These are phyloP conservation scores for Dryas iulia DNA, from an alignment of 1,140 invertebrate genomes.

Conservation along the genomic window DNA sequence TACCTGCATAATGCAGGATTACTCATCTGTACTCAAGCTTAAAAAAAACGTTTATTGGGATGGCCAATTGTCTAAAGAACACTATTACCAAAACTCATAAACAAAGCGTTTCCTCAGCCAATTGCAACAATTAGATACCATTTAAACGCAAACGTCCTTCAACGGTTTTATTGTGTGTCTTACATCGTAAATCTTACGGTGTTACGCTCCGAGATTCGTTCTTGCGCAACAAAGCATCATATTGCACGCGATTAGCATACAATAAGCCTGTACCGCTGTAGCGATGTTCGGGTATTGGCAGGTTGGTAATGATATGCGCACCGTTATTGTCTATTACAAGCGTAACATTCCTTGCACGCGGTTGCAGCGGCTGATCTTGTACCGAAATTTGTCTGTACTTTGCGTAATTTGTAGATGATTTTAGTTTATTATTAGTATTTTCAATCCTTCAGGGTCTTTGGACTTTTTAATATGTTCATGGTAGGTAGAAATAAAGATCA, in stretches of 20 bases:
- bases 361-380: background rate
- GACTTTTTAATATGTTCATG: too few relatives aligned
- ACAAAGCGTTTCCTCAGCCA: slow-evolving; percentile 1
- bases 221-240: slow-evolving; percentile 48
- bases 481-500: too few relatives aligned
- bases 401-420: too few relatives aligned
- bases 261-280: slow-evolving; percentile 43
- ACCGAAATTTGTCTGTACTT: background rate
- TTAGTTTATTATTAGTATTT: too few relatives aligned
- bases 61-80: background rate
- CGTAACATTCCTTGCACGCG: slow-evolving; percentile 17
- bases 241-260: slow-evolving; percentile 59
- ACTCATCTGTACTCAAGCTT: too few relatives aligned
- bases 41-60: background rate
- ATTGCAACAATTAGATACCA: slow-evolving; percentile 12
- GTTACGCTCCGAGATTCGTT: slow-evolving; percentile 40
- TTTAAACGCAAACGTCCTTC: slow-evolving; percentile 17
- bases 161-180: slow-evolving; percentile 20
- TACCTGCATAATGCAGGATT: too few relatives aligned
- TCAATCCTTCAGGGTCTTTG: too few relatives aligned
- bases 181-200: slow-evolving; percentile 38
- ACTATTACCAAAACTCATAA: slow-evolving; percentile 2
- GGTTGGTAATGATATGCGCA: slow-evolving; percentile 22
- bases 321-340: slow-evolving; percentile 20
- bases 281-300: slow-evolving; percentile 39